Percentiles rank a stretch among this genome's conserved stretches.
Conservation (phyloP, 2,888 invertebrate species). For the Polyploca ridens region DNA sequence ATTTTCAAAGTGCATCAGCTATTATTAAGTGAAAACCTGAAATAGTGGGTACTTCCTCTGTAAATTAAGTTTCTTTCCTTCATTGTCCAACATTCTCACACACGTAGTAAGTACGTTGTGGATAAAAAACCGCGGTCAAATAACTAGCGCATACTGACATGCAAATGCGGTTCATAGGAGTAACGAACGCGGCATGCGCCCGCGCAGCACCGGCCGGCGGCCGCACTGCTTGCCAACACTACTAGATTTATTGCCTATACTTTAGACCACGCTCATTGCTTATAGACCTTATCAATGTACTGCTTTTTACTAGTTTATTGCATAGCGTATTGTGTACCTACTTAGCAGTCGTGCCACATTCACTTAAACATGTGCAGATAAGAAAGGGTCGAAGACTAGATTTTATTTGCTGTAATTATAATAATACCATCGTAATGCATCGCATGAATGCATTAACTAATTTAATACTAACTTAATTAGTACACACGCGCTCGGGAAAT, state of each 20-base stretch:
- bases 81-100: not conserved
- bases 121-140: conserved; percentile 27
- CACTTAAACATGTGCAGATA: not conserved
- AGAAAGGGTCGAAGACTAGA: not conserved
- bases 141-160: conserved; percentile 27
- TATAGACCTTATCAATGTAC: conserved; percentile 2
- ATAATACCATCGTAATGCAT: not conserved
- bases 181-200: conserved; percentile 23
- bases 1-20: not conserved
- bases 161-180: conserved; percentile 35
- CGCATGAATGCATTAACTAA: no score
- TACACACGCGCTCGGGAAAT: no score
- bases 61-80: not conserved
- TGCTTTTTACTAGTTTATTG: conserved; percentile 3
- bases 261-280: conserved; percentile 11
- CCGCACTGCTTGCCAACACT: not conserved
- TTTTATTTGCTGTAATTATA: not conserved
- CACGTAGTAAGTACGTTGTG: not conserved
- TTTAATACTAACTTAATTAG: no score
- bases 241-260: conserved; percentile 2
- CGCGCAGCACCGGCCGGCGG: not conserved
- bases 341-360: not conserved
- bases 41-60: not conserved
- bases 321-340: not conserved
- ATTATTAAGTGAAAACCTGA: not conserved